These are phyloP conservation scores for Eulemur rubriventer DNA, from an alignment of 2,797 vertebrate species.

Conservation along the genomic window DNA sequence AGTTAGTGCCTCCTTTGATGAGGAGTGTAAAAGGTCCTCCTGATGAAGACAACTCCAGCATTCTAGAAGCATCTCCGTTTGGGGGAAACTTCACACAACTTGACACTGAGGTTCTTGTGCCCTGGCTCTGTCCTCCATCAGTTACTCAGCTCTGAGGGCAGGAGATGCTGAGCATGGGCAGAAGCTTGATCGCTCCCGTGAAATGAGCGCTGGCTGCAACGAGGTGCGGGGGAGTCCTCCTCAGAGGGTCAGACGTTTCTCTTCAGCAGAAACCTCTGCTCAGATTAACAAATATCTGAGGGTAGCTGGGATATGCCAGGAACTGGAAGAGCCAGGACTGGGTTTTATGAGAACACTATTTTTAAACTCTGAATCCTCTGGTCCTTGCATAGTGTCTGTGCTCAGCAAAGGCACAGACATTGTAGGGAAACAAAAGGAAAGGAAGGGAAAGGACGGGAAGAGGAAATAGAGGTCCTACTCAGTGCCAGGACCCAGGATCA, in stretches of 20 bases:
- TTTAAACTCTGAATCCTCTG: neutral
- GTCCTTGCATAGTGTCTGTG: neutral
- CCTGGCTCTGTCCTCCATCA: neutral
- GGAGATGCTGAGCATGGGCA: neutral
- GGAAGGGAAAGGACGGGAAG: neutral
- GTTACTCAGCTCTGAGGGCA: neutral
- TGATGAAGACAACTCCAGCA: neutral
- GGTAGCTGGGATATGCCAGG: neutral
- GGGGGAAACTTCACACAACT: neutral
- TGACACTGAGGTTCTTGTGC: neutral
- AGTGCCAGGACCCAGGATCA: neutral
- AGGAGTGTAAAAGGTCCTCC: neutral
- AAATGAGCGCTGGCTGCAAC: neutral
- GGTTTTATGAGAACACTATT: neutral
- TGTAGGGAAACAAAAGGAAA: neutral
- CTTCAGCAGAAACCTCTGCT: neutral
- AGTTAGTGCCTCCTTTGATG: neutral
- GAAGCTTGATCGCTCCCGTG: neutral
- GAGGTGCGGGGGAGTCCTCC: neutral
- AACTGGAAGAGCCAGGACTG: neutral
- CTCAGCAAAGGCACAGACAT: neutral
- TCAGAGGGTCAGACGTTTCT: neutral
- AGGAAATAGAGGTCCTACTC: neutral
- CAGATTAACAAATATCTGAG: neutral
- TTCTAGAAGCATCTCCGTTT: neutral